A percentile compares a stretch with the other conserved stretches of the same genome.
Evolutionary conservation across 2,888 invertebrate species (phyloP).

Genomic region (Drosophila limbata): DNA sequence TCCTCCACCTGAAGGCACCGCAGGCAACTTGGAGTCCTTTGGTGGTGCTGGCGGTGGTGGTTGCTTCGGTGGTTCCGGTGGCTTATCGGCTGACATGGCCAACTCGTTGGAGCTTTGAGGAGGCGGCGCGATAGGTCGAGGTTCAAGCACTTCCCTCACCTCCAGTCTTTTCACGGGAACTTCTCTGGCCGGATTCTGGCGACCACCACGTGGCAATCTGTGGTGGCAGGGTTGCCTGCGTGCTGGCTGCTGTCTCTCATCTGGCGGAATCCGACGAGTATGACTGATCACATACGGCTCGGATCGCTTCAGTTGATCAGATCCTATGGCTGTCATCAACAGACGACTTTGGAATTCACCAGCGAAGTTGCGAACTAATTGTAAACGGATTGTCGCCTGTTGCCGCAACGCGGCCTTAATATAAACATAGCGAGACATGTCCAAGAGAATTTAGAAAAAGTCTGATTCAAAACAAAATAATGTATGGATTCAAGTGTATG

Average conservation of each 20-base stretch:
- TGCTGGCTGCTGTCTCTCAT: constrained; percentile 1
- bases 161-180: neutral
- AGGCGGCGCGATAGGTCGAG: constrained; percentile 1
- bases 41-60: neutral
- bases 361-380: neutral
- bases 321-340: neutral
- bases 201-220: neutral
- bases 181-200: neutral
- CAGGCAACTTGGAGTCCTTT: neutral
- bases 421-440: constrained; percentile 24
- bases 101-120: neutral
- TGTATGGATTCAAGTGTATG: neutral
- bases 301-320: neutral
- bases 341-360: neutral
- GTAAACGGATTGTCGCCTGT: neutral
- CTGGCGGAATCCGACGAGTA: neutral
- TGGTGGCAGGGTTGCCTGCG: constrained; percentile 6
- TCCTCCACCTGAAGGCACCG: neutral
- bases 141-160: constrained; percentile 11
- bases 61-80: neutral
- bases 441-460: constrained; percentile 22
- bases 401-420: neutral
- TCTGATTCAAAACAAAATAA: neutral
- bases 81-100: neutral
- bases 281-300: neutral